These are phyloP conservation scores for Zalophus californianus DNA, from an alignment of 2,797 vertebrate species.

Conservation along the genomic window DNA sequence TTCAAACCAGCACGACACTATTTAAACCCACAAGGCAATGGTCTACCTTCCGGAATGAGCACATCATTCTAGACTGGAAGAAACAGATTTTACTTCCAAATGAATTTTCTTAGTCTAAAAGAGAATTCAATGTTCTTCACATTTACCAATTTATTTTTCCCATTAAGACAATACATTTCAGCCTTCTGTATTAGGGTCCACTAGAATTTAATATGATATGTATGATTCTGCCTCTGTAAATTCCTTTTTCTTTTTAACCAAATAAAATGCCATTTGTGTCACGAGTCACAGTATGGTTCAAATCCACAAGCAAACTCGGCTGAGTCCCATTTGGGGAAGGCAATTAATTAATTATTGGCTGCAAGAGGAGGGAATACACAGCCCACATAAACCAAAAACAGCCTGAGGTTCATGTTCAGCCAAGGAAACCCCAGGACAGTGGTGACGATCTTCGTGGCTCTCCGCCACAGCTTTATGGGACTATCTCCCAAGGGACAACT, in stretches of 20 bases:
- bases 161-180: neutral
- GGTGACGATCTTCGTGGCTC: neutral
- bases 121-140: neutral
- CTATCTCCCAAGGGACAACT: neutral
- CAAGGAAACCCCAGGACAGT: neutral
- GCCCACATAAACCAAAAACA: neutral
- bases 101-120: neutral
- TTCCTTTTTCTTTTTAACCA: slow-evolving; percentile 40
- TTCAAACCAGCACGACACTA: neutral
- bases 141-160: neutral
- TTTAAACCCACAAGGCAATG: fast-evolving
- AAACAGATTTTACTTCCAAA: neutral
- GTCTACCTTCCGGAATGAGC: neutral
- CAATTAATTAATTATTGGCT: neutral
- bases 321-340: neutral
- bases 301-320: neutral
- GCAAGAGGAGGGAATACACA: neutral
- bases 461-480: neutral
- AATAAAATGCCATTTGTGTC: neutral
- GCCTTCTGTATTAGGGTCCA: too few species aligned
- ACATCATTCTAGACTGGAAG: neutral
- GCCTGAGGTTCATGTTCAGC: neutral
- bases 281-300: neutral
- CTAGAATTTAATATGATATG: neutral
- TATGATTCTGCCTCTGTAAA: neutral